phyloP scores from a whole-genome alignment of 2,797 vertebrate species.

The Syndactyla subalaris region DNA sequence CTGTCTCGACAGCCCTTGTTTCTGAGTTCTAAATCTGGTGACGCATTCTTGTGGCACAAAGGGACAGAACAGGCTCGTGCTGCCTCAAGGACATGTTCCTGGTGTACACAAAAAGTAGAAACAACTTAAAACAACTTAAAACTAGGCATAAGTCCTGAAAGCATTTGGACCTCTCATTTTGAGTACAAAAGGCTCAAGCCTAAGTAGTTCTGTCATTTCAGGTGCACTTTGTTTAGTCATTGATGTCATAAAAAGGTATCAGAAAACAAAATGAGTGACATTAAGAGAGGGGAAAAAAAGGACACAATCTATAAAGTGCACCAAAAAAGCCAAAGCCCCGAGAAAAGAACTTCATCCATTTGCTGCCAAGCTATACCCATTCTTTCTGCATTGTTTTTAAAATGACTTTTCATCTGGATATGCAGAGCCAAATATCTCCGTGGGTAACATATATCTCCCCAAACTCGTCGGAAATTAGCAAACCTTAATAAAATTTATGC shows the following conservation, averaged over 20 bases:
- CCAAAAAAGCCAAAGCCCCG: neutral
- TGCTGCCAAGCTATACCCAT: neutral
- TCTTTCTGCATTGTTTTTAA: conserved; percentile 20
- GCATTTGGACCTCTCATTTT: neutral
- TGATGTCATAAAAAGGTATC: neutral
- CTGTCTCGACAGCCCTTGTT: neutral
- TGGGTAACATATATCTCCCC: neutral
- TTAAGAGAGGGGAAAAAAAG: neutral
- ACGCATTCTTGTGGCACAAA: neutral
- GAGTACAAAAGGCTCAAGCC: neutral
- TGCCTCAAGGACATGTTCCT: neutral
- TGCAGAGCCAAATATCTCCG: conserved; percentile 11
- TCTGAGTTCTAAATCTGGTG: neutral
- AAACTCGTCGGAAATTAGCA: conserved; percentile 48
- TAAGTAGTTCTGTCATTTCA: neutral
- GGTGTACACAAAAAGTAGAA: neutral
- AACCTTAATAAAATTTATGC: conserved; percentile 64
- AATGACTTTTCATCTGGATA: conserved; percentile 23
- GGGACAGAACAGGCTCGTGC: neutral
- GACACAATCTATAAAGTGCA: neutral
- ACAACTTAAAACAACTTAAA: neutral
- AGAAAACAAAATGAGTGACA: neutral
- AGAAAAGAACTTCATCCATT: neutral
- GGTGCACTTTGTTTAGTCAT: neutral
- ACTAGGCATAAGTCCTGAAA: neutral